Evolutionary conservation across 2,797 vertebrate species (phyloP).

Genomic region (Momotus momota): DNA sequence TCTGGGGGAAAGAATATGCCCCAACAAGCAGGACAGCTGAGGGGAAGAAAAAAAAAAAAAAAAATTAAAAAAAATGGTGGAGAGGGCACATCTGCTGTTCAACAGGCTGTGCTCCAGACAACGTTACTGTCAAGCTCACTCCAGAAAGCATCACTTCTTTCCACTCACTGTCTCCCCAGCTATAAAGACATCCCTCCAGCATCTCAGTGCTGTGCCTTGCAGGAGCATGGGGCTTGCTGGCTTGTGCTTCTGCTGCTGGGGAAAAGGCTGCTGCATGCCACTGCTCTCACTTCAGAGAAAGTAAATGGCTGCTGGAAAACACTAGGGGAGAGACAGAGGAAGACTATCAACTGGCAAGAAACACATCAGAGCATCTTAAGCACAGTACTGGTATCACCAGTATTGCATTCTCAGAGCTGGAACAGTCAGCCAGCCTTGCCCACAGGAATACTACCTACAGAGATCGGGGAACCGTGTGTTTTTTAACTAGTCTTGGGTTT

Average conservation of each 20-base stretch:
- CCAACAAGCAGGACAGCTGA: background rate
- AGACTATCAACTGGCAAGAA: background rate
- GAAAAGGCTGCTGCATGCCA: background rate
- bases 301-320: slow-evolving; percentile 19
- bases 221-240: background rate
- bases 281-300: background rate
- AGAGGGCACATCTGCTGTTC: slow-evolving; percentile 3
- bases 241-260: background rate
- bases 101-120: slow-evolving; percentile 6
- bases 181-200: background rate
- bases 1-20: background rate
- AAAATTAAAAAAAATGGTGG: background rate
- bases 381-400: background rate
- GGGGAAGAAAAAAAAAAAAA: background rate
- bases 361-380: background rate
- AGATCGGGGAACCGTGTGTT: fast-evolving
- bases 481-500: background rate
- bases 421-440: background rate
- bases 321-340: background rate
- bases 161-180: background rate
- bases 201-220: background rate
- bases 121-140: background rate
- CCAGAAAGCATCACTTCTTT: slow-evolving; percentile 34
- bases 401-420: background rate
- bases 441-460: background rate